Percentiles rank a stretch among this genome's conserved stretches.
Conservation (phyloP, 1,140 invertebrate genomes). For the Macrostomum lignano region DNA sequence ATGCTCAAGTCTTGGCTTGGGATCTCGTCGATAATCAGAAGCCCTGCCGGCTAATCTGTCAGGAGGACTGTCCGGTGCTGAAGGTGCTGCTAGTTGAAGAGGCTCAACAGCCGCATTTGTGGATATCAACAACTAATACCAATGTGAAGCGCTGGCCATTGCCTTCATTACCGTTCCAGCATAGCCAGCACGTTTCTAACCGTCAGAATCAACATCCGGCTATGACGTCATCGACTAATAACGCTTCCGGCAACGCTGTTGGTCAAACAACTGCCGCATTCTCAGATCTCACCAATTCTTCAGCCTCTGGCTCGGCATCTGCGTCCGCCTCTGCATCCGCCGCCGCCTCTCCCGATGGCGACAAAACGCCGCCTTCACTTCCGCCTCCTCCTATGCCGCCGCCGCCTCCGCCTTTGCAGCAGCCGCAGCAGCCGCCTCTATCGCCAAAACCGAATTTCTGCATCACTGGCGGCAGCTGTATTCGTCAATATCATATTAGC, state of each 20-base stretch:
- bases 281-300: not conserved
- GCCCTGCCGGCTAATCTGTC: conserved; percentile 55
- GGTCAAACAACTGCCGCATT: too few relatives aligned
- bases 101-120: conserved; percentile 50
- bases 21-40: conserved; percentile 61
- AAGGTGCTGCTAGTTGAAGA: conserved; percentile 38
- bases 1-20: conserved; percentile 64
- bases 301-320: not conserved
- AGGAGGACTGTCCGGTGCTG: conserved; percentile 68
- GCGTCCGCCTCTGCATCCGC: not conserved
- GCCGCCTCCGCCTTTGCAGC: conserved; percentile 5
- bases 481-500: conserved; percentile 58
- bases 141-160: conserved; percentile 41
- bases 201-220: too few relatives aligned
- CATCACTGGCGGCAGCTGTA: conserved; percentile 48
- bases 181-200: too few relatives aligned
- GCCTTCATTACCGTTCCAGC: too few relatives aligned
- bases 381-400: not conserved
- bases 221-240: too few relatives aligned
- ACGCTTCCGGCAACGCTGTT: too few relatives aligned
- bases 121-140: conserved; percentile 67
- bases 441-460: not conserved
- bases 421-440: conserved; percentile 5
- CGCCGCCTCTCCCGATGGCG: not conserved
- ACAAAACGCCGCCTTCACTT: not conserved